A percentile compares a stretch with the other conserved stretches of the same genome.
Conservation (phyloP, 2,888 invertebrate genomes). For the Junonia oenone region DNA sequence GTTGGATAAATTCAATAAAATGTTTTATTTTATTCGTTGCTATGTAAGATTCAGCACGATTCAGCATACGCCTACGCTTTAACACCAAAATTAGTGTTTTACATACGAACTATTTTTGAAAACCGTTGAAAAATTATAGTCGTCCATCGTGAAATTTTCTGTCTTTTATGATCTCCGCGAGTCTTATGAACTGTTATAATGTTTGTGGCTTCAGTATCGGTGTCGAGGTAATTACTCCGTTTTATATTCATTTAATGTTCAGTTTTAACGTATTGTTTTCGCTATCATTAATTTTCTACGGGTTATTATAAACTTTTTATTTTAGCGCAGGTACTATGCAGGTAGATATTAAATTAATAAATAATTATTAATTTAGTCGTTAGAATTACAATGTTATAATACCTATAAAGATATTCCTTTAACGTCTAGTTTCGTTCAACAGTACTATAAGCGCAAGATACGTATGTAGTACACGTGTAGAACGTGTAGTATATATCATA, state of each 20-base stretch:
- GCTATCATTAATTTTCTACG: neutral
- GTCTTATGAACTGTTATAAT: slow-evolving; percentile 12
- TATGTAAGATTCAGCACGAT: slow-evolving; percentile 45
- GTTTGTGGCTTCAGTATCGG: slow-evolving; percentile 22
- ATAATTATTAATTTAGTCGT: neutral
- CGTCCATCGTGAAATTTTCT: slow-evolving; percentile 15
- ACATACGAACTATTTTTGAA: slow-evolving; percentile 24
- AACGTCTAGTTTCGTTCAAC: neutral
- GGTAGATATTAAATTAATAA: neutral
- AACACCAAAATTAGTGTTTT: slow-evolving; percentile 45
- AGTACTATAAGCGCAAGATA: neutral
- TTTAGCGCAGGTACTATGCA: neutral
- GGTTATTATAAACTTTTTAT: neutral
- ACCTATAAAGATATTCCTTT: neutral
- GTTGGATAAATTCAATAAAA: slow-evolving; percentile 6
- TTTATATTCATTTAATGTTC: slow-evolving; percentile 7
- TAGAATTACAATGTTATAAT: too few relatives aligned
- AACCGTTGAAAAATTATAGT: slow-evolving; percentile 21
- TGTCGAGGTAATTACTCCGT: slow-evolving; percentile 15
- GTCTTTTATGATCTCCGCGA: slow-evolving; percentile 13
- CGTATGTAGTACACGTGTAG: slow-evolving; percentile 10
- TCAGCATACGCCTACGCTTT: slow-evolving; percentile 47
- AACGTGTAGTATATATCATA: slow-evolving; percentile 50
- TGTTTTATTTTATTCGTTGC: slow-evolving; percentile 48
- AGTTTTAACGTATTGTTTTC: slow-evolving; percentile 6